Evolutionary conservation across 2,888 invertebrate species (phyloP), one percentile per base, ranked within the genome.

Genomic region (Therioaphis trifolii): DNA sequence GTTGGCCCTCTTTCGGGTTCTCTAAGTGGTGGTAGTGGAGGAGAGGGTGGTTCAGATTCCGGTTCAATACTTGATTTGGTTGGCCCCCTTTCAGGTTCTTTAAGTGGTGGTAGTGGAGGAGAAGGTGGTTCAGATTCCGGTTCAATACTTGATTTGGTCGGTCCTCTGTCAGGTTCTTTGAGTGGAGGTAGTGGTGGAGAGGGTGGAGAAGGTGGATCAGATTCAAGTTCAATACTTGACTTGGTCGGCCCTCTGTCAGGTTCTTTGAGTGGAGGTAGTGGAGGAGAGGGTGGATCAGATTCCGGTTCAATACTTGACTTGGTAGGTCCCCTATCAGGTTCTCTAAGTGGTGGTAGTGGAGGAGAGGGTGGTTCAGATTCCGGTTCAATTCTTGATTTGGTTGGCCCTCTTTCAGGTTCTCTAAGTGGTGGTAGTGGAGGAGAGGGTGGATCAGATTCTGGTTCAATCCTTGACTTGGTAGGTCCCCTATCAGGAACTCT

Each of bases 381-480:
- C 1, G 69, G 69, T 3, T 35, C 69, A 1, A 24, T 69, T 21
- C 9, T 69, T 7, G 29, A 69, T n/a, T n/a, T 43, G 14, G 69
- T 43, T 14, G 69, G 27, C 1, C 69, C 69, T 3, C 24, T 69
- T 46, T 24, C 9, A n/a, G 40, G 69, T 3, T 21, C 69, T 11
- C 15, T 15, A 1, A 85, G 82, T 11, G 79, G 79, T 4, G 85
- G 85, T n/a, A 84, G 74, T n/a, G 84, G 78, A n/a, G 14, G n/a
- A 4, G 68, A 40, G 15, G 63, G 24, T 7, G 84, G 85, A 4
- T 82, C 82, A 24, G 85, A 74, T 46, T 84, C 80, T 14, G 82
- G 84, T 52, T 84, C 85, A 46, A 79, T 84, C 18, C 68, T 85
- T 27, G 52, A 71, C 15, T 66, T 85, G 69, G 35, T 84, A 5